Percentiles rank a stretch among this genome's conserved stretches.
Evolutionary conservation across 2,888 invertebrate genomes (phyloP).

Genomic region (Epirrita christyi): DNA sequence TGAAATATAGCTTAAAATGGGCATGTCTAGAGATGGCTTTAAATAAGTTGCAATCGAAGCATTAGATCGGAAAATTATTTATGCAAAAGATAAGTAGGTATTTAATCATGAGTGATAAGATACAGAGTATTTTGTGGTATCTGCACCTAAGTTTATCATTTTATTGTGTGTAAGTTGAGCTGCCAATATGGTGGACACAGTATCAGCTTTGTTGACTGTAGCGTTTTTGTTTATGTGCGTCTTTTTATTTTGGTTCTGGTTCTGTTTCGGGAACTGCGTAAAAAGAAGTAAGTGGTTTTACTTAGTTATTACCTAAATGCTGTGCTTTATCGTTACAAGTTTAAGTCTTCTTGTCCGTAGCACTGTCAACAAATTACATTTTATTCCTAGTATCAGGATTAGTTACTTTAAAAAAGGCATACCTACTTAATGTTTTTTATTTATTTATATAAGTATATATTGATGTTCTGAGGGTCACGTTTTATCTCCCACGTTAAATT

Average conservation of each 20-base stretch:
- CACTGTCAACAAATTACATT: too few species aligned
- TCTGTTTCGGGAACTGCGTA: constrained; percentile 68
- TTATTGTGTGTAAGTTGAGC: background rate
- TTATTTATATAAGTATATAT: too few species aligned
- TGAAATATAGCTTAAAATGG: too few species aligned
- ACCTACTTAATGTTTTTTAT: too few species aligned
- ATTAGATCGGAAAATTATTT: background rate
- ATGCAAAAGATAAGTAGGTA: background rate
- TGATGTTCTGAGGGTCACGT: too few species aligned
- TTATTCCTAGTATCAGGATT: too few species aligned
- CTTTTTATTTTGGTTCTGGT: constrained; percentile 70
- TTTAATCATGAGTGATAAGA: constrained; percentile 23
- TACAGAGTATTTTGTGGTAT: constrained; percentile 2
- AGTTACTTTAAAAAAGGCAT: too few species aligned
- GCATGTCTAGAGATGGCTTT: too few species aligned
- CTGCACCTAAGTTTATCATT: background rate
- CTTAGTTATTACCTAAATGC: background rate
- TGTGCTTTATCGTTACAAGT: too few species aligned
- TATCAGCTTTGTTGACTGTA: constrained; percentile 49
- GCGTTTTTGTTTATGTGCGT: constrained; percentile 64
- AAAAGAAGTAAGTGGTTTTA: constrained; percentile 60
- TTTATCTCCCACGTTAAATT: too few species aligned
- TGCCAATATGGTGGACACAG: constrained; percentile 55
- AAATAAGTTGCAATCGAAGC: too few species aligned
- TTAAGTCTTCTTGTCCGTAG: too few species aligned